Base-by-base conservation (phyloP, 1,140 invertebrate genomes). In the Drosophila equinoxialis region DNA sequence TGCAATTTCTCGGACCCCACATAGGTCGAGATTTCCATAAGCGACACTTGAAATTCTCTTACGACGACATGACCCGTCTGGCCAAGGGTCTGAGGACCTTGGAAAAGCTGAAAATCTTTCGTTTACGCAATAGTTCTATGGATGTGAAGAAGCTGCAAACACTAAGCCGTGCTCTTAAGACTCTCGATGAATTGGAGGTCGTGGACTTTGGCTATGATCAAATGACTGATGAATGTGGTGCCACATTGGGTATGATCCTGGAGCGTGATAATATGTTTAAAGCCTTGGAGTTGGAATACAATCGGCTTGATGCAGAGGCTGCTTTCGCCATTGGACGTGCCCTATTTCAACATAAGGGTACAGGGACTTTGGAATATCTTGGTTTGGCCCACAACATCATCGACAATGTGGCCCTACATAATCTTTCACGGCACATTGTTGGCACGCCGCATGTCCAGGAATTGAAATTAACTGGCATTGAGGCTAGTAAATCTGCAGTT, bases 141-240 rank as follows among this genome's bases (percentile, higher is more conserved):
- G 73, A 89, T 42, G 26, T 26, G 7, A 26, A 69, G 3, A 91
- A 91, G 35, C 20, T 91, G 3, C 62, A 79, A 14, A 71, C 76
- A 0, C 8, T 90, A 6, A 48, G 57, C 1, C 65, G 75, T 1
- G 72, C 62, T 0, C 54, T 91, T 0, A 75, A 68, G 0, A 7
- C 54, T 69, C 4, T 1, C 11, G 3, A 51, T 23, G 17, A 10
- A 0, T 54, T 91, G 11, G 77, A 91, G 39, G 68, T 70, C 0
- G 42, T 91, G 13, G 90, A 91, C 37, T 79, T 91, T 41, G 86
- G 83, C 6, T 86, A 70, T 55, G 79, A 86, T 67, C 65, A 78
- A 6, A 67, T 91, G n/a, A 8, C 54, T 0, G 90, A 91, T n/a
- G 48, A 89, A 17, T 86, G 86, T 0, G 64, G 65, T 6, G 39